Evolutionary conservation across 2,888 invertebrate genomes (phyloP), one percentile per base, ranked within the genome.

Genomic region (Cloeon dipterum): DNA sequence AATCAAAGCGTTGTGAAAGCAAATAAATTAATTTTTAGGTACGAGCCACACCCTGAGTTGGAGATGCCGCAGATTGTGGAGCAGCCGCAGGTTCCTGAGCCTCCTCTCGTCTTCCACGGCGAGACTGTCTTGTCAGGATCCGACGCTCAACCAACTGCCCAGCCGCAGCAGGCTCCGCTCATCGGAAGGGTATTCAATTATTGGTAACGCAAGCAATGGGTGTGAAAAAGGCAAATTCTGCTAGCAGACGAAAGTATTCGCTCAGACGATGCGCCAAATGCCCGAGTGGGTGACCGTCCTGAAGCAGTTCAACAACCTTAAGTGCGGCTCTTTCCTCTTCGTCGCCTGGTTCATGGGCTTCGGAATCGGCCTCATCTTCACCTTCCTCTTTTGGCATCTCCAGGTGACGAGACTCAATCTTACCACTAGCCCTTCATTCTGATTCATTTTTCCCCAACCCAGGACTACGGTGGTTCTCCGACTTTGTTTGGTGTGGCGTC

Each of bases 341-440:
- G 88, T 94, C 21, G 86, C 93, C 35, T 94, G 94, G 89, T 93
- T 88, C 59, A 94, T 98, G 91, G 98, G 98, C 38, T 89, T 94
- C 53, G 98, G 98, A 38, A 93, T 96, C 49, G 98, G 96, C 1
- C 66, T 98, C 47, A 94, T 96, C 47, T 98, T 98, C 61, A 93
- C 94, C 3, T 98, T 98, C 61, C 74, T 98, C 39, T 98, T 94
- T 63, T 98, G 96, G 98, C 94, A 96, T 59, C 68, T 98, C 34
- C 66, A 65, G 52, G 62, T 58, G 39, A 33, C 43, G 32, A 40
- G n/a, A n/a, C n/a, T n/a, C n/a, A 21, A 10, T 8, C 21, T n/a
- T n/a, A n/a, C n/a, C n/a, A n/a, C n/a, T 8, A 32, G 8, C 10
- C 10, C 25, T 25, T n/a, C n/a, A 8, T 25, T 8, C n/a, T 25